Evolutionary conservation across 2,113 vertebrate genomes (phyloP), one percentile per base, ranked within the genome.

Genomic region (Agapornis roseicollis): DNA sequence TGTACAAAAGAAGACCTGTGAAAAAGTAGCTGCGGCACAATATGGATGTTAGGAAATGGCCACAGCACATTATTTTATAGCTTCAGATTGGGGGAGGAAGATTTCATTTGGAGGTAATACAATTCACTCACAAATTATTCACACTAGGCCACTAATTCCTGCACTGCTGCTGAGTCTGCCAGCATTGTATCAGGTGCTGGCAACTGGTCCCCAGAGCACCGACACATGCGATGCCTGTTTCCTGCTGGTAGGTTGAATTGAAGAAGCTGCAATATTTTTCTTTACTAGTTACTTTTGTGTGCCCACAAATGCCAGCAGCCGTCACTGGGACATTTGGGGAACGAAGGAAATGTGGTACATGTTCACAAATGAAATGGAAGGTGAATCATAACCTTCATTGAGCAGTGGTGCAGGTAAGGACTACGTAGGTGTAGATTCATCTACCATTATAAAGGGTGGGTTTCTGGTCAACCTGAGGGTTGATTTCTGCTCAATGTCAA

Each of bases 91-190:
- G 25, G 27, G 4, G 28, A 49, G 71, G 70, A 70, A 18, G 55
- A 73, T 70, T 77, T 80, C 4, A n/a, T 91, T 58, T 74, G n/a
- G 29, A 94, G 50, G 69, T 64, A 93, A 71, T 61, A 73, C 73
- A 91, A 23, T 91, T 96, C 80, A 24, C 79, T 91, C 35, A 49
- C 74, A 92, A 94, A 58, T 95, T 56, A 83, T 60, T 91, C 52
- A 24, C 65, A 47, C 80, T 64, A 19, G 46, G 35, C 50, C 28
- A n/a, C 55, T 65, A 71, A 53, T 44, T 85, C 33, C 44, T 88
- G 58, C n/a, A 6, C 35, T 82, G 44, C 37, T 55, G 33, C 37
- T 55, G 11, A 69, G 17, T 73, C 28, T 76, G 5, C 15, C 17
- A 55, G 50, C 1, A 0, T 52, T 46, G 31, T 31, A 20, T 33